Percentiles rank a stretch among this genome's conserved stretches.
These are phyloP conservation scores for Porites lobata DNA, from an alignment of 92 coral and sea anemone species.

Conservation along the genomic window DNA sequence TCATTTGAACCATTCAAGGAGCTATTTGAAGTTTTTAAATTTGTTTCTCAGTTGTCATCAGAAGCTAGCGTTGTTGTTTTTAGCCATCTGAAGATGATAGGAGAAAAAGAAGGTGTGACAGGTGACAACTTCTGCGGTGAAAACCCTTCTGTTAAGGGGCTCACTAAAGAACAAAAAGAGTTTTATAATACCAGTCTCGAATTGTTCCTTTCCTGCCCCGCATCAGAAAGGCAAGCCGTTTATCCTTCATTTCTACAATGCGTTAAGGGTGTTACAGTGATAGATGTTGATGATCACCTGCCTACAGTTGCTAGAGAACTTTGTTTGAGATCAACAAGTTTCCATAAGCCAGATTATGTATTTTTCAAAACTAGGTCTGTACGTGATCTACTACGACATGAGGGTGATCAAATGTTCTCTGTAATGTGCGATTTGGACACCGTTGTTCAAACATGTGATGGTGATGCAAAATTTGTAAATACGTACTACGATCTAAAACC, in stretches of 20 bases:
- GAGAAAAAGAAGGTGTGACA: neutral
- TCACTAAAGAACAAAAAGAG: neutral
- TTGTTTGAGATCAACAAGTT: neutral
- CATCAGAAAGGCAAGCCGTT: neutral
- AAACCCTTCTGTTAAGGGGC: neutral
- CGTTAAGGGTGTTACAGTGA: neutral
- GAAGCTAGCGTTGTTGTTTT: neutral
- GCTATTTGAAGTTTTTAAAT: neutral
- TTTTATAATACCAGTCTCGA: neutral
- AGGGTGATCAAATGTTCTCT: neutral
- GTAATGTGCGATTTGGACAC: neutral
- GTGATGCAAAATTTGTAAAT: neutral
- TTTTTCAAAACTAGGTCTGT: accelerated
- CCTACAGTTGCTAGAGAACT: neutral
- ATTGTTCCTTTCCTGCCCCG: neutral
- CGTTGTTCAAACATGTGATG: neutral
- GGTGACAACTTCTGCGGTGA: neutral
- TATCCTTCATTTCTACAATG: neutral
- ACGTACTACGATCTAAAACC: neutral
- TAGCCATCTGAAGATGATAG: neutral
- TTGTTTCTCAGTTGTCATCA: neutral
- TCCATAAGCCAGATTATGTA: neutral
- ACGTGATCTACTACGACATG: neutral
- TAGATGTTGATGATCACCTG: neutral
- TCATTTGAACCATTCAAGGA: neutral